Evolutionary conservation across 1,140 invertebrate species (phyloP), one percentile per base, ranked within the genome.

Genomic region (Homarus americanus): DNA sequence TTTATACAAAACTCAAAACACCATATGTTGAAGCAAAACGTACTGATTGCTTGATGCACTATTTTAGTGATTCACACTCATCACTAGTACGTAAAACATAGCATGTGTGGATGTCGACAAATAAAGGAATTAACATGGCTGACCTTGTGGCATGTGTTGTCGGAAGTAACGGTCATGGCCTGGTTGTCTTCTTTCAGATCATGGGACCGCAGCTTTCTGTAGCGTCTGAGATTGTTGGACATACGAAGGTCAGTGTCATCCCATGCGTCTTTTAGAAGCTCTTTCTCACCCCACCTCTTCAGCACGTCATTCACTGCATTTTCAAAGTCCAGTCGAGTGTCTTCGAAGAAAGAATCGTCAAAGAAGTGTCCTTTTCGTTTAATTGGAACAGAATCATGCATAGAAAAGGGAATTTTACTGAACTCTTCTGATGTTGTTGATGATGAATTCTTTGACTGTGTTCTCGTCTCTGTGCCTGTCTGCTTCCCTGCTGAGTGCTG

Each of bases 91-190:
- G 17, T 49, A 49, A 49, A 49, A 10, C 44, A 49, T 49, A 10
- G 9, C 17, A 10, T 0, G 44, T 2, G 17, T 49, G 9, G 44
- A 49, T 10, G 1, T 49, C 0, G 17, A 17, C 0, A 49, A 49
- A 49, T n/a, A n/a, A 49, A 49, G 17, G 53, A 58, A 4, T 24
- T 58, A 15, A 58, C 0, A 9, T 36, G 12, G 41, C 79, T 28
- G 24, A 90, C 87, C 87, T 90, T 90, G 49, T 90, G 78, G 36
- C 32, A n/a, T 15, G 34, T 73, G 72, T 90, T 53, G 36, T 90
- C 79, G 17, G 40, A 53, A 5, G 87, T 83, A 28, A 83, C 79
- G 5, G 79, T 90, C 20, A 82, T 34, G 44, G 87, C 87, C 66
- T 82, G 87, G 44, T 76, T 90, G 69, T 90, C 80, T 3, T 72